Base-by-base conservation (phyloP, 2,797 vertebrate genomes). In the Mallotus villosus region DNA sequence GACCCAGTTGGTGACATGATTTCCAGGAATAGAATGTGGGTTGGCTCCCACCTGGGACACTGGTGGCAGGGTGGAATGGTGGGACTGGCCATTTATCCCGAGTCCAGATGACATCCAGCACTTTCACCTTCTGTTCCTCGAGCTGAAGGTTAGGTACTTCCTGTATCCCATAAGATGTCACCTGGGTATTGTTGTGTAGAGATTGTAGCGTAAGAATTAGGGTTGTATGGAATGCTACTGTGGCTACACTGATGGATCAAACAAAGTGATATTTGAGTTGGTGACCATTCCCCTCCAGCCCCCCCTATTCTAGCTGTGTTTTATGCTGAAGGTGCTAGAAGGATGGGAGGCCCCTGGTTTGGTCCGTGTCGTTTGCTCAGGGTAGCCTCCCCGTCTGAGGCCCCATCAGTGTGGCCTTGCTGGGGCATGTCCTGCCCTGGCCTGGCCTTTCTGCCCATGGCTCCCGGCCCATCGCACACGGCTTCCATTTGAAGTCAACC, bases 1-100 rank as follows among this genome's bases (percentile, higher is more conserved):
- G 89, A 90, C 92, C 92, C 82, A 92, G 86, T 91, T 92, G 84
- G 65, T 88, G 87, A 86, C 86, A 87, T 67, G 79, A 83, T 87
- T 89, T 86, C 86, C 90, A 80, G 73, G 74, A 92, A 90, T 92
- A 91, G 92, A 83, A 91, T 80, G 46, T 88, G 80, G 88, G 84
- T 85, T 83, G 74, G 72, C 68, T 69, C 41, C 73, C 78, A 82
- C 84, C 84, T 78, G 66, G 75, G 86, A 88, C 78, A 77, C 74
- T 67, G 62, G 41, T 71, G 76, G 51, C 16, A 68, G 25, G 72
- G 34, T n/a, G 59, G 58, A 59, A 41, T 37, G 66, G 64, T 70
- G 27, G 21, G 67, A 64, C 57, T 59, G 5, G 17, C 37, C 37
- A 41, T 41, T 41, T 11, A 41, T 41, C 11, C 2, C 8, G 12